Conservation (phyloP, 2,113 vertebrate species). For the Plotosus lineatus region DNA sequence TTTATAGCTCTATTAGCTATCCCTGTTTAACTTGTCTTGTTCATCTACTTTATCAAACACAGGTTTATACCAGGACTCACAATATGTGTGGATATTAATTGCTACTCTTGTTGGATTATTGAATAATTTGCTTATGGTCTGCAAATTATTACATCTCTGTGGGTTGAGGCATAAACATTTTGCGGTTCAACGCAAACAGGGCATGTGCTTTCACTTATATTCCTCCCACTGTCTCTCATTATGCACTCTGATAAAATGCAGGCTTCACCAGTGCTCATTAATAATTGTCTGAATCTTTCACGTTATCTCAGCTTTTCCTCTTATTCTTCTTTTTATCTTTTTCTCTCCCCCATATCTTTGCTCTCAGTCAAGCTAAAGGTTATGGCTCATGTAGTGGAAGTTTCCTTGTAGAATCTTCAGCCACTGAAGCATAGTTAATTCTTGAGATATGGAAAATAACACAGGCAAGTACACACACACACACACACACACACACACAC, state of each 20-base stretch:
- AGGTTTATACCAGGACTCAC: neutral
- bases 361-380: neutral
- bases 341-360: neutral
- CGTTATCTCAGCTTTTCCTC: neutral
- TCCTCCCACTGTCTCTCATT: constrained; percentile 29
- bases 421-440: neutral
- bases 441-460: neutral
- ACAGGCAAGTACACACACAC: no score
- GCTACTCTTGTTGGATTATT: constrained; percentile 34
- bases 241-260: constrained; percentile 36
- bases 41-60: neutral
- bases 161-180: constrained; percentile 21
- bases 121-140: constrained; percentile 41
- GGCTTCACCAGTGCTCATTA: constrained; percentile 31
- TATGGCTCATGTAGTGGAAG: neutral
- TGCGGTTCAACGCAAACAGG: neutral
- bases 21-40: no score
- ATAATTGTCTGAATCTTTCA: constrained; percentile 31
- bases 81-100: constrained; percentile 6
- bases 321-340: neutral
- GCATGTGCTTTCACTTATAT: constrained; percentile 46
- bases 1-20: no score
- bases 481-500: no score
- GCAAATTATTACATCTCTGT: constrained; percentile 37
- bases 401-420: neutral